Evolutionary conservation across 2,113 vertebrate genomes (phyloP), one percentile per base, ranked within the genome.

Genomic region (Erinaceus europaeus): DNA sequence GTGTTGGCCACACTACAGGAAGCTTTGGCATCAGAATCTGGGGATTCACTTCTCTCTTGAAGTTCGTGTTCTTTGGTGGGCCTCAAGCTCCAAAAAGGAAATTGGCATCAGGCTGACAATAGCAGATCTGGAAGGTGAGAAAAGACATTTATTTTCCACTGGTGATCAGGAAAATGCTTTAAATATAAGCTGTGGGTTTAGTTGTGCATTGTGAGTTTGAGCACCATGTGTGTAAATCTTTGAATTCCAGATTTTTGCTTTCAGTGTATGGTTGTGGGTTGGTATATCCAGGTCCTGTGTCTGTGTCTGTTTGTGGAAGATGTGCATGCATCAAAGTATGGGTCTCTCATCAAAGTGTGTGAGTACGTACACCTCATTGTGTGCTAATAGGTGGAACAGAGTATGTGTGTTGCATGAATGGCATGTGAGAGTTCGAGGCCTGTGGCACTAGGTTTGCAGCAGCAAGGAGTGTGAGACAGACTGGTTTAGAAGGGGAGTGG

Each of bases 111-210:
- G 50, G 62, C 85, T 93, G 91, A 91, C 44, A 71, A 88, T 53
- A 89, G 72, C 79, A 69, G 79, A 91, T 92, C 55, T 81, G 64
- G 55, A 79, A 88, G 85, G 86, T 61, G 93, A 94, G 90, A 94
- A 82, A 83, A 81, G 89, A 77, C 82, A 90, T 89, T 75, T 89
- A 72, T 91, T 88, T 94, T 90, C 82, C 84, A 62, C 42, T 18
- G 62, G 80, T 27, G 92, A 76, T 75, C 46, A 77, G 90, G 86
- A 79, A 90, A 68, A 40, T 21, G 59, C 85, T 79, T 93, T 90
- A 83, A 90, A 76, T 91, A 73, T 44, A 91, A 88, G 91, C 78
- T 20, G 50, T 52, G 50, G 50, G n/a, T 23, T 4, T n/a, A n/a
- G n/a, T n/a, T n/a, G n/a, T n/a, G 18, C 53, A 55, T 55, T 20